Evolutionary conservation across 2,113 vertebrate genomes (phyloP), one percentile per base, ranked within the genome.

Genomic region (Myotis davidii): DNA sequence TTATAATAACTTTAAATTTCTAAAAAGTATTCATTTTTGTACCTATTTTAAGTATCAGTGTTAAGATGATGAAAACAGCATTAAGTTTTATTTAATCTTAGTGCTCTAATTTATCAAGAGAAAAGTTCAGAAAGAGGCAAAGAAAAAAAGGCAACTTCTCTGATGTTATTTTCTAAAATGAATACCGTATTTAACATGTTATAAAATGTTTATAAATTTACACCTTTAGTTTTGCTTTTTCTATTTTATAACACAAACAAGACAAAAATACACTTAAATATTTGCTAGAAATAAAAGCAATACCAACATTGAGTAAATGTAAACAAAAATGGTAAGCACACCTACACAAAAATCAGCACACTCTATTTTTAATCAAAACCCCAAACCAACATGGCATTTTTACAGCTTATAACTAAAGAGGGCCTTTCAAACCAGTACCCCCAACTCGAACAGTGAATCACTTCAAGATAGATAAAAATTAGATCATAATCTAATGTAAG

Each of bases 281-380:
- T 89, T 92, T 95, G 72, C 95, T 90, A 87, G 88, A 95, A 97
- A 97, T 96, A 97, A 97, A 97, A 73, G 94, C 42, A 97, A 90
- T 69, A 97, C 90, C 88, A 97, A 95, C 67, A 94, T 6, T 90
- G 92, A 92, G 92, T 81, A 95, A 97, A 96, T 92, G 91, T 97
- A 97, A 97, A 97, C 82, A 97, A 96, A 92, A 88, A 96, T 42
- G 85, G 94, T 77, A 83, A 96, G 91, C 91, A 94, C 3, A 20
- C 82, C 96, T 96, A 92, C 92, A 94, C 72, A 97, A 78, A 95
- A 96, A 97, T 94, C 95, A 97, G 94, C 74, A 97, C 92, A 96
- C 70, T 82, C 94, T 97, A 97, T 97, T 96, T 97, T 97, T 96
- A 97, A 92, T 91, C 77, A 90, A 92, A 97, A 94, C 95, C 96